Conservation (phyloP, 2,888 invertebrate genomes). For the Dasypolia templi region DNA sequence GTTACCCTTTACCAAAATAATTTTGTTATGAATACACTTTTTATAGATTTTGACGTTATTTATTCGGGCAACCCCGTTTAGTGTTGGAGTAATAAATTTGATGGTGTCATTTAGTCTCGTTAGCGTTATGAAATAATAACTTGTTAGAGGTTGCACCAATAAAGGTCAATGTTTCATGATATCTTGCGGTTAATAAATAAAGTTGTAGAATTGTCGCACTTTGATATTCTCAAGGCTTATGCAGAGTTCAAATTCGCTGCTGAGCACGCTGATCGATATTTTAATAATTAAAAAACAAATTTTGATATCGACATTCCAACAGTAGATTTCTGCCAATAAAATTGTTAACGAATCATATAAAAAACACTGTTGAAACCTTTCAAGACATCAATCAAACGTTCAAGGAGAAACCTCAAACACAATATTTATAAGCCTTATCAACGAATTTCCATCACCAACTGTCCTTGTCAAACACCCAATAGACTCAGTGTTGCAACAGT, state of each 20-base stretch:
- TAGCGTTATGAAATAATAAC: constrained; percentile 73
- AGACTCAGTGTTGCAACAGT: constrained; percentile 71
- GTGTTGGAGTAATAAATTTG: constrained; percentile 63
- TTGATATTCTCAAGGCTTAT: constrained; percentile 45
- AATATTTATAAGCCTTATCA: constrained; percentile 57
- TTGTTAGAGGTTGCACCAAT: constrained; percentile 61
- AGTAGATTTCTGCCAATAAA: not conserved
- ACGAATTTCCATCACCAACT: constrained; percentile 46
- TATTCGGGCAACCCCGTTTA: constrained; percentile 80
- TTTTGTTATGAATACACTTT: constrained; percentile 86
- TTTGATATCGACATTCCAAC: not conserved
- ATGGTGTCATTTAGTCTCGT: constrained; percentile 73
- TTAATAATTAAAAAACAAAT: constrained; percentile 3
- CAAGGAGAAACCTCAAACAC: constrained; percentile 50
- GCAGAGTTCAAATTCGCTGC: constrained; percentile 31
- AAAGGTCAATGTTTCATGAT: constrained; percentile 64
- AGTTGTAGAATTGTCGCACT: constrained; percentile 48
- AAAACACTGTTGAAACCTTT: constrained; percentile 40
- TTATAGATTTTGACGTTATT: constrained; percentile 87
- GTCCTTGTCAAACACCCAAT: constrained; percentile 65
- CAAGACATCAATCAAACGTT: constrained; percentile 48
- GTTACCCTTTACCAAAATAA: constrained; percentile 78
- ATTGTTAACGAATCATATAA: not conserved
- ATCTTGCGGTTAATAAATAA: constrained; percentile 59
- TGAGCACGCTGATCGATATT: constrained; percentile 12